Conservation (phyloP, 2,113 vertebrate genomes). For the Dunckerocampus dactyliophorus region DNA sequence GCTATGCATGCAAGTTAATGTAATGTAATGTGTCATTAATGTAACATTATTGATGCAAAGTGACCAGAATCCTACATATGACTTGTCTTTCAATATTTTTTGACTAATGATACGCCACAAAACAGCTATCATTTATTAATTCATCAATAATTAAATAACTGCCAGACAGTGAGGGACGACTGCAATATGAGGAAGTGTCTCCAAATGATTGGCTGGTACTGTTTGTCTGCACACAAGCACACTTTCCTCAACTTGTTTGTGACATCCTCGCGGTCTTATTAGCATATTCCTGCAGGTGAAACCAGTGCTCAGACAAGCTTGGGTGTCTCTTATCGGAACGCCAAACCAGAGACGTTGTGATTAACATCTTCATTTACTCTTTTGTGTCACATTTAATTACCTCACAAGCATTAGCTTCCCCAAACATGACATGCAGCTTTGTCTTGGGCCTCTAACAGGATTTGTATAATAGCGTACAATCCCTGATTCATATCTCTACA, state of each 20-base stretch:
- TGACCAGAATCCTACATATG: no score
- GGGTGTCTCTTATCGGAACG: neutral
- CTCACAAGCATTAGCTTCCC: neutral
- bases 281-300: neutral
- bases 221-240: neutral
- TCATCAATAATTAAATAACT: no score
- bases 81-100: no score
- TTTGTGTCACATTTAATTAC: slow-evolving; percentile 14
- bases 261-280: no score
- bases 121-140: no score
- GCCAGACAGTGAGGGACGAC: no score
- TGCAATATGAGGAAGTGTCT: no score
- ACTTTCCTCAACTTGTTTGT: slow-evolving; percentile 48
- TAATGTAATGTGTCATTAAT: no score
- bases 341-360: neutral
- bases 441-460: slow-evolving; percentile 34
- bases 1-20: no score
- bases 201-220: no score
- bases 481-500: slow-evolving; percentile 51
- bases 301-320: neutral
- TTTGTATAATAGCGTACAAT: slow-evolving; percentile 26
- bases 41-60: no score
- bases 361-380: neutral
- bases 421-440: slow-evolving; percentile 20
- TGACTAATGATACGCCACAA: no score